Evolutionary conservation across 2,113 vertebrate species (phyloP).

Genomic region (Gadus macrocephalus): DNA sequence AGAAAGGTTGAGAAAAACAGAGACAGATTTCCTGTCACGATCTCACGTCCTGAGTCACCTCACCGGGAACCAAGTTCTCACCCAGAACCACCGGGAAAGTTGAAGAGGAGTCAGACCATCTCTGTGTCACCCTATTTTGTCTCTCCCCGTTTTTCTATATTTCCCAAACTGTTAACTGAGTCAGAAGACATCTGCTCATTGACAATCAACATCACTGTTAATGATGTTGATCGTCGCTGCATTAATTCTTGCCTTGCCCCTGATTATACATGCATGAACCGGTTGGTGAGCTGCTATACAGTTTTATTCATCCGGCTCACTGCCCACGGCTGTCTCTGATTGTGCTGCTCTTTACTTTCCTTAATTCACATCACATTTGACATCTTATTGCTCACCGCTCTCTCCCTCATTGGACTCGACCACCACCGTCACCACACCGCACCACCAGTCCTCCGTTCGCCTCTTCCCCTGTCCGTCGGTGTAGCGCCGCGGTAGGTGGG

Average conservation of each 20-base stretch:
- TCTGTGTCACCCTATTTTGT: constrained; percentile 16
- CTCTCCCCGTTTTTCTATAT: constrained; percentile 20
- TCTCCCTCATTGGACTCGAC: constrained; percentile 10
- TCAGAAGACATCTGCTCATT: constrained; percentile 64
- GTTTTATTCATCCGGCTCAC: constrained; percentile 13
- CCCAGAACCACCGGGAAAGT: constrained; percentile 13
- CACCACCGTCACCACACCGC: not conserved
- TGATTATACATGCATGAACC: too few relatives aligned
- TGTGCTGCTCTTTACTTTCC: not conserved
- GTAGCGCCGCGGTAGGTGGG: constrained; percentile 65
- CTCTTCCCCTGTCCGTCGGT: constrained; percentile 34
- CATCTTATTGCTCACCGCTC: constrained; percentile 13
- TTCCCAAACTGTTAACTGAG: constrained; percentile 49
- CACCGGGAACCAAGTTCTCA: constrained; percentile 23
- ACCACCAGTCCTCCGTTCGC: constrained; percentile 12
- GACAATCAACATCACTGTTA: constrained; percentile 35
- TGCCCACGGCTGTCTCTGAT: constrained; percentile 7
- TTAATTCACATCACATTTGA: not conserved
- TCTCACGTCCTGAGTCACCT: constrained; percentile 30
- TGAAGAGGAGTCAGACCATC: constrained; percentile 31
- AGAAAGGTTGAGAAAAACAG: constrained; percentile 10
- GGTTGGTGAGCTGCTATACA: too few relatives aligned
- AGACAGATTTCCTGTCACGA: too few relatives aligned
- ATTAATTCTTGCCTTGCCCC: too few relatives aligned
- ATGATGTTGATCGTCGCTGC: not conserved